Evolutionary conservation across 2,797 vertebrate species (phyloP).

Genomic region (Ibycter americanus): DNA sequence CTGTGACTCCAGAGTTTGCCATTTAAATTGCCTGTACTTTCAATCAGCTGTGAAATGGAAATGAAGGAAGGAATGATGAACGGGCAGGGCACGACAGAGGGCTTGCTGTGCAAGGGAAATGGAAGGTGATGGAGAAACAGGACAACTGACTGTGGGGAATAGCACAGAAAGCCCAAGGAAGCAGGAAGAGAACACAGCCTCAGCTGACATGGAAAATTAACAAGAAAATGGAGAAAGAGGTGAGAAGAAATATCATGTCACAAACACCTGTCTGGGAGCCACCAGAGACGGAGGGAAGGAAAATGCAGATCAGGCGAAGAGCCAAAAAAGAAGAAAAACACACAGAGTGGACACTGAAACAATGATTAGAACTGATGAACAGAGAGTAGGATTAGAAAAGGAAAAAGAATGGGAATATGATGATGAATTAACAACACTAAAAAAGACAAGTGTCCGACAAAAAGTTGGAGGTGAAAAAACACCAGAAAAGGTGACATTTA

Average conservation of each 20-base stretch:
- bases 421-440: background rate
- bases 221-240: background rate
- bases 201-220: background rate
- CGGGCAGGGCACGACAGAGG: accelerated
- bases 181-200: background rate
- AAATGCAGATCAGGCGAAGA: background rate
- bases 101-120: background rate
- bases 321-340: background rate
- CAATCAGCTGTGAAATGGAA: background rate
- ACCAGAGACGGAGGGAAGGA: background rate
- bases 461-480: background rate
- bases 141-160: background rate
- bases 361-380: background rate
- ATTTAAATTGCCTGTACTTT: background rate
- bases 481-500: background rate
- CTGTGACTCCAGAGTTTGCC: background rate
- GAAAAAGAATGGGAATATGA: background rate
- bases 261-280: background rate
- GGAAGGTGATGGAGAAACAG: background rate
- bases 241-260: background rate
- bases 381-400: background rate
- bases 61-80: background rate
- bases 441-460: background rate
- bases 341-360: background rate
- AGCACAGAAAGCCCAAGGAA: background rate